Conservation (phyloP, 2,888 invertebrate genomes). For the Lordiphosa andalusiaca region DNA sequence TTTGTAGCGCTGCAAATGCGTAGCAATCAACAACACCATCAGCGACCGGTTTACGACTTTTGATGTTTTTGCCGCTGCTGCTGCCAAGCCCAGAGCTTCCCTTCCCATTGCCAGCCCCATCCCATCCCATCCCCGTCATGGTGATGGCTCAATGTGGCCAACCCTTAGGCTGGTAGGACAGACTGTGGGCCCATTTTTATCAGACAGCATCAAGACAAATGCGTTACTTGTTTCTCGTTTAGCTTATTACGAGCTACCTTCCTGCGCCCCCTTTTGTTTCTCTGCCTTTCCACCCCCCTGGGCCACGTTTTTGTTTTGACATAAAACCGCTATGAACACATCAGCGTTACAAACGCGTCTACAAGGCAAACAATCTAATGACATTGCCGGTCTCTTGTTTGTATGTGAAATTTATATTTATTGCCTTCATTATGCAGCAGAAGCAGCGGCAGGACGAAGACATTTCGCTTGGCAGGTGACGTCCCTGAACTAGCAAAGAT, state of each 20-base stretch:
- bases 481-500: conserved; percentile 37
- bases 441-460: conserved; percentile 34
- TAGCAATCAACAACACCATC: conserved; percentile 72
- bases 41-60: conserved; percentile 67
- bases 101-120: not conserved
- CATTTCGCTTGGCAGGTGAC: conserved; percentile 31
- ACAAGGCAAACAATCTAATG: conserved; percentile 75
- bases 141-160: conserved; percentile 54
- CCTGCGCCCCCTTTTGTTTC: conserved; percentile 38
- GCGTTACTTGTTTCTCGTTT: conserved; percentile 76
- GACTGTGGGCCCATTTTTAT: conserved; percentile 48
- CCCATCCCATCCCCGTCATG: conserved; percentile 5
- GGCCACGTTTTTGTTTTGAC: conserved; percentile 79
- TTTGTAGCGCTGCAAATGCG: conserved; percentile 62
- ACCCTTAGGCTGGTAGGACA: conserved; percentile 37
- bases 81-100: conserved; percentile 27
- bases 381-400: conserved; percentile 47
- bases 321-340: conserved; percentile 79
- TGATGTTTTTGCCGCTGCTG: conserved; percentile 46
- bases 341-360: conserved; percentile 72
- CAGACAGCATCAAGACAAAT: conserved; percentile 75
- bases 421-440: conserved; percentile 72
- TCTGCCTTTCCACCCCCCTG: conserved; percentile 26
- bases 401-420: conserved; percentile 72
- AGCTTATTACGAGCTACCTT: conserved; percentile 73